Conservation (phyloP, 37 sponge, comb jelly and placozoan genomes). For the Oscarella lobularis region DNA sequence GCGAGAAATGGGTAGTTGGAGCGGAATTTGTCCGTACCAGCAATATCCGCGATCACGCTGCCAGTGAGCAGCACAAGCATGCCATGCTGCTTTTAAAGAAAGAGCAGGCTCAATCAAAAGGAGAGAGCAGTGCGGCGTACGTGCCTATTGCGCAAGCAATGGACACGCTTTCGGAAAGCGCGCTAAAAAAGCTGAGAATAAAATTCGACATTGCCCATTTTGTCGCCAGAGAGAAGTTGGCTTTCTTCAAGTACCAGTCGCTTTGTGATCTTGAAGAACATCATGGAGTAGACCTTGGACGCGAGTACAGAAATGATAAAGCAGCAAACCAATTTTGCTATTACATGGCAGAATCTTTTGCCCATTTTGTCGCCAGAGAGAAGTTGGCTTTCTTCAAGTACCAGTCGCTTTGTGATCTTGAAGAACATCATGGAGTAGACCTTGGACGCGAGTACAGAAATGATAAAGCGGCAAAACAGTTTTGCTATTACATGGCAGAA, state of each 20-base stretch:
- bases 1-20: slow-evolving; percentile 33
- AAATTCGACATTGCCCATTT: slow-evolving; percentile 55
- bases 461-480: slow-evolving; percentile 29
- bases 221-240: slow-evolving; percentile 34
- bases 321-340: slow-evolving; percentile 30
- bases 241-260: slow-evolving; percentile 27
- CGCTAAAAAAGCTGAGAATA: slow-evolving; percentile 9
- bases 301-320: slow-evolving; percentile 26
- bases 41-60: slow-evolving; percentile 44
- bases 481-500: slow-evolving; percentile 28
- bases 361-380: slow-evolving; percentile 36
- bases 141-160: slow-evolving; percentile 38
- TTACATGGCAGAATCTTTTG: slow-evolving; percentile 28
- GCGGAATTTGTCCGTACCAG: slow-evolving; percentile 46
- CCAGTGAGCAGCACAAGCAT: slow-evolving; percentile 27
- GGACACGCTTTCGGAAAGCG: slow-evolving; percentile 19
- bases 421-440: slow-evolving; percentile 40
- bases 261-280: slow-evolving; percentile 31
- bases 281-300: slow-evolving; percentile 45
- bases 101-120: slow-evolving; percentile 17
- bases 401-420: slow-evolving; percentile 25
- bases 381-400: slow-evolving; percentile 33
- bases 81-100: slow-evolving; percentile 29
- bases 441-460: slow-evolving; percentile 25
- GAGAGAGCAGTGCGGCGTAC: slow-evolving; percentile 6